Conservation (phyloP, 2,888 invertebrate species). For the Nysson spinosus region DNA sequence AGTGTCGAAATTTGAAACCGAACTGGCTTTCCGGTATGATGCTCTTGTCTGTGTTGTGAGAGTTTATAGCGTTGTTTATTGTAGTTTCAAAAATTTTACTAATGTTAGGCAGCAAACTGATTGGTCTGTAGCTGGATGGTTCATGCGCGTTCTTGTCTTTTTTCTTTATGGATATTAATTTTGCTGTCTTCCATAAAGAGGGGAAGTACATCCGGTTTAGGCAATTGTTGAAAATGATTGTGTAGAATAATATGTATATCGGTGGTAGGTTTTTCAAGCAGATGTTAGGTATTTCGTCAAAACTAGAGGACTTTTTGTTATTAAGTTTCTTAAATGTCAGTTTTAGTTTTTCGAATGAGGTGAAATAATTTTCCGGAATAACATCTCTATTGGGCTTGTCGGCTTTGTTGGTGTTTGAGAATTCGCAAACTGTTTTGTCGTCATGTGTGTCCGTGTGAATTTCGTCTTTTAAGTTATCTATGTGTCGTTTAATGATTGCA, state of each 20-base stretch:
- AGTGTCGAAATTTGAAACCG: constrained; percentile 18
- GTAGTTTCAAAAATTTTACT: constrained; percentile 33
- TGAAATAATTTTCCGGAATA: neutral
- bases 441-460: neutral
- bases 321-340: constrained; percentile 5
- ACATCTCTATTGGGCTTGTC: neutral
- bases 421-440: neutral
- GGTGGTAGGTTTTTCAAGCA: constrained; percentile 9
- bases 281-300: constrained; percentile 11
- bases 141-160: constrained; percentile 5
- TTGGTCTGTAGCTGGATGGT: constrained; percentile 18
- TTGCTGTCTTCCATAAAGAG: constrained; percentile 20
- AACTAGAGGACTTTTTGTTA: constrained; percentile 16
- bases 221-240: constrained; percentile 25
- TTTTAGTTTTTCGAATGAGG: neutral
- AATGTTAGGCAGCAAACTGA: constrained; percentile 28
- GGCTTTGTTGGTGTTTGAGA: neutral
- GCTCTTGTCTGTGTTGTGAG: neutral
- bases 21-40: constrained; percentile 19
- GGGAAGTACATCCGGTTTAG: constrained; percentile 55
- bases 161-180: constrained; percentile 27
- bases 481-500: neutral
- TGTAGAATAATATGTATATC: neutral
- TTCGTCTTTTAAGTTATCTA: neutral
- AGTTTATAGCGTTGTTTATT: constrained; percentile 14